A percentile compares a stretch with the other conserved stretches of the same genome.
Conservation (phyloP, 1,140 invertebrate genomes). For the Agrilus planipennis region DNA sequence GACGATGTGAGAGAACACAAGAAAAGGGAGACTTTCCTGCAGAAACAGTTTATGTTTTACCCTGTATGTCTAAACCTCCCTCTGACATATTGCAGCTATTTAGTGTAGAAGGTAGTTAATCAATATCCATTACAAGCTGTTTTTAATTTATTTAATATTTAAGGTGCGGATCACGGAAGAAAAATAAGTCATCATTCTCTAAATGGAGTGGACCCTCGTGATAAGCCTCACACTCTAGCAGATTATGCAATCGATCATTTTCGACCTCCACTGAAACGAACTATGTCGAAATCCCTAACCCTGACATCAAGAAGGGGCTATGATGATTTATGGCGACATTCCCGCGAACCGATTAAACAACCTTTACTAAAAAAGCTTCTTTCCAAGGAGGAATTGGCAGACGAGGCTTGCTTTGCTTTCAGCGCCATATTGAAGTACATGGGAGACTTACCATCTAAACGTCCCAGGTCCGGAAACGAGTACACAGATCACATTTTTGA, state of each 20-base stretch:
- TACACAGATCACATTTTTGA: slow-evolving; percentile 98
- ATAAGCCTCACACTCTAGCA: slow-evolving; percentile 86
- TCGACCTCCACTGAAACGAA: slow-evolving; percentile 85
- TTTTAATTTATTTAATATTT: neutral
- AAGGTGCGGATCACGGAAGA: slow-evolving; percentile 60
- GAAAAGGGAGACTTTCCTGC: slow-evolving; percentile 93
- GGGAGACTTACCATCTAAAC: slow-evolving; percentile 92
- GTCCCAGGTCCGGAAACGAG: slow-evolving; percentile 84
- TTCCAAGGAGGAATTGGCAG: slow-evolving; percentile 88
- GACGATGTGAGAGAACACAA: slow-evolving; percentile 71
- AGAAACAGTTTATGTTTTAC: slow-evolving; percentile 94
- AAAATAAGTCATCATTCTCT: slow-evolving; percentile 61
- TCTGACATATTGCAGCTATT: slow-evolving; percentile 81
- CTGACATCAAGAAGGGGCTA: slow-evolving; percentile 60
- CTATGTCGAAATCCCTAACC: slow-evolving; percentile 85
- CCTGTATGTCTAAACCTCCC: slow-evolving; percentile 86
- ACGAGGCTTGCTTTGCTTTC: slow-evolving; percentile 92
- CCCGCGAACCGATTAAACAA: slow-evolving; percentile 88
- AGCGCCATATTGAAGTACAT: slow-evolving; percentile 96
- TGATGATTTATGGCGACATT: slow-evolving; percentile 89
- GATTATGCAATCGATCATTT: slow-evolving; percentile 97
- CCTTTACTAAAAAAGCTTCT: slow-evolving; percentile 89
- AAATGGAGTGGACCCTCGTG: slow-evolving; percentile 68
- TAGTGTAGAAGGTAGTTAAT: slow-evolving; percentile 58
- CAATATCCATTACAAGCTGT: neutral